These are phyloP conservation scores for Luidia sarsii DNA, from an alignment of 53 echinoderm and acorn worm species.

Conservation along the genomic window DNA sequence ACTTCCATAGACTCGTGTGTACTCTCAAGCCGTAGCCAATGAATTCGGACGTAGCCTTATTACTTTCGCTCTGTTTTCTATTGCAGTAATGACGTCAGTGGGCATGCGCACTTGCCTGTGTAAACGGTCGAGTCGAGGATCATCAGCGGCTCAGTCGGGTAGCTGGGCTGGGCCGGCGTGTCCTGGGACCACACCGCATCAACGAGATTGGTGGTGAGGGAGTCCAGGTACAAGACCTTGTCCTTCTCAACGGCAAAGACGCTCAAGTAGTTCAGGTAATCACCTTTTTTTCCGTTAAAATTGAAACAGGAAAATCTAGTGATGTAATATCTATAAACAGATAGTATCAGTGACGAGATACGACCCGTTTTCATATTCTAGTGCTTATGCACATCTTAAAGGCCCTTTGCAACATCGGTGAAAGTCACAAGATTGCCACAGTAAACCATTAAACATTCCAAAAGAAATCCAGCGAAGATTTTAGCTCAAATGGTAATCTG, in stretches of 20 bases:
- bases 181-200: constrained; percentile 59
- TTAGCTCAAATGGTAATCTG: no score
- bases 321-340: neutral
- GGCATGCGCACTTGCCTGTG: no score
- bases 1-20: no score
- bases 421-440: no score
- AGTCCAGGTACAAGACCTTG: constrained; percentile 26
- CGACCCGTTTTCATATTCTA: neutral
- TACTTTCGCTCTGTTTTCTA: no score
- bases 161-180: constrained; percentile 55
- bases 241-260: constrained; percentile 18
- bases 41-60: no score
- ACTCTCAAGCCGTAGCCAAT: no score
- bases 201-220: constrained; percentile 64
- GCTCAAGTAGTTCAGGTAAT: neutral
- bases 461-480: no score
- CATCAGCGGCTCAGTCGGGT: constrained; percentile 69
- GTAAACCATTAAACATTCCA: no score
- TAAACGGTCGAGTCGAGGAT: constrained; percentile 45
- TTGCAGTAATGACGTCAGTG: no score
- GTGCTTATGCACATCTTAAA: neutral
- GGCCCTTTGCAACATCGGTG: no score
- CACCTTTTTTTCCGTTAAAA: neutral
- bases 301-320: no score
- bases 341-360: neutral